These are phyloP conservation scores for Mormyrus iriodes DNA, from an alignment of 2,113 vertebrate genomes.

Conservation along the genomic window DNA sequence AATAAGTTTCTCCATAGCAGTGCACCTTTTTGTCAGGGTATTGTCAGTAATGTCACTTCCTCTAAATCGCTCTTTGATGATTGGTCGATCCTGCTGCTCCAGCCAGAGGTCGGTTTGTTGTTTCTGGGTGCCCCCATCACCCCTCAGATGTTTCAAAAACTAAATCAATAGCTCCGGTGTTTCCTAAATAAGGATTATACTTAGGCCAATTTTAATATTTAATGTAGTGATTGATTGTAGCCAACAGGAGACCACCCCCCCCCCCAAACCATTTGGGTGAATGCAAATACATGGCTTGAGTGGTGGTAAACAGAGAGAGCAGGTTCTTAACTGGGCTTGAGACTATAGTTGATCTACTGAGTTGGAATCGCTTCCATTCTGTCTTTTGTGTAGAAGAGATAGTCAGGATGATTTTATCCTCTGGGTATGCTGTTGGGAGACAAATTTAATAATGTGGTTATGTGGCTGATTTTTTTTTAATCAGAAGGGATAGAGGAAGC, in stretches of 20 bases:
- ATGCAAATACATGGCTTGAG: not conserved
- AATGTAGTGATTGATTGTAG: not conserved
- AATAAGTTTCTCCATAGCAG: not conserved
- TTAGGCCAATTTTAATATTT: not conserved
- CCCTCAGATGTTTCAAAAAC: not conserved
- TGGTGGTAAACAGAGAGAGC: not conserved
- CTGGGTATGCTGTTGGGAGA: not conserved
- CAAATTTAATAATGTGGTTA: not conserved
- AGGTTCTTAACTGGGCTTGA: not conserved
- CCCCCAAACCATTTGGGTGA: not conserved
- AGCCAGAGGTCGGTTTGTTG: not conserved
- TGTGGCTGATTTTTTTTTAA: too few relatives aligned
- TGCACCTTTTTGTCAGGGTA: not conserved
- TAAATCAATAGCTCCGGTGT: not conserved
- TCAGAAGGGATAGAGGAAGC: too few relatives aligned
- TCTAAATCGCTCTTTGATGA: not conserved
- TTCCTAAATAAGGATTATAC: not conserved
- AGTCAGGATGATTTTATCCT: not conserved
- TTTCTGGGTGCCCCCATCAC: not conserved
- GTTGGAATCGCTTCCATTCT: not conserved
- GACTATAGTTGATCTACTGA: not conserved
- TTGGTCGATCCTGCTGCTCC: not conserved
- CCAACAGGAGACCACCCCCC: not conserved
- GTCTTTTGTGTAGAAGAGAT: not conserved
- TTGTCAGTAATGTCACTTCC: not conserved